These are phyloP conservation scores for Sebastes glaucus DNA, from an alignment of 2,797 vertebrate genomes.

Conservation along the genomic window DNA sequence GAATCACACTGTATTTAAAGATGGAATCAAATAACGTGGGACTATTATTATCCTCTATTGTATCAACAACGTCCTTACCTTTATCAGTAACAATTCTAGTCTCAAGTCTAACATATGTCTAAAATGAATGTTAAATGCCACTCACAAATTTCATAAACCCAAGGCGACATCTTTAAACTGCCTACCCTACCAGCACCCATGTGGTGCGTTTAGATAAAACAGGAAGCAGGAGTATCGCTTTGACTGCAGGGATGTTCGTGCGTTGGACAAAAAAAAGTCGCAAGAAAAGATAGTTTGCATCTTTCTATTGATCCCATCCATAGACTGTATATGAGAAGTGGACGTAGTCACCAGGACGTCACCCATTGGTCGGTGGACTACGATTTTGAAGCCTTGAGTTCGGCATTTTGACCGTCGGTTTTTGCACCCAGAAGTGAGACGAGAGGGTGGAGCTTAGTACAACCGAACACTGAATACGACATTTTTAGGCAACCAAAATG, in stretches of 20 bases:
- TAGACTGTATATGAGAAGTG: too few species aligned
- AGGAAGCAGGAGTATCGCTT: not conserved
- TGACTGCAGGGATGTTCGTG: not conserved
- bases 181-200: fast-evolving
- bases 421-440: too few species aligned
- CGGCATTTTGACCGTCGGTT: not conserved
- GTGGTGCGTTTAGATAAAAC: not conserved
- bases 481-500: too few species aligned
- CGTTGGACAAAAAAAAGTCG: not conserved
- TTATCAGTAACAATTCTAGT: not conserved
- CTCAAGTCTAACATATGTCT: too few species aligned
- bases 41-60: not conserved
- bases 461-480: fast-evolving
- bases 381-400: too few species aligned
- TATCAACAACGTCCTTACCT: not conserved
- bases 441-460: too few species aligned
- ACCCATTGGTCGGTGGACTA: too few species aligned
- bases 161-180: not conserved
- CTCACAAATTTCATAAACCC: too few species aligned
- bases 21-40: not conserved
- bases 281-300: not conserved
- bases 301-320: not conserved
- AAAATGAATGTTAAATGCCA: not conserved
- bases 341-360: too few species aligned
- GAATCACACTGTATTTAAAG: not conserved